Evolutionary conservation across 92 coral and sea anemone genomes (phyloP).

Genomic region (Phymanthus crucifer): DNA sequence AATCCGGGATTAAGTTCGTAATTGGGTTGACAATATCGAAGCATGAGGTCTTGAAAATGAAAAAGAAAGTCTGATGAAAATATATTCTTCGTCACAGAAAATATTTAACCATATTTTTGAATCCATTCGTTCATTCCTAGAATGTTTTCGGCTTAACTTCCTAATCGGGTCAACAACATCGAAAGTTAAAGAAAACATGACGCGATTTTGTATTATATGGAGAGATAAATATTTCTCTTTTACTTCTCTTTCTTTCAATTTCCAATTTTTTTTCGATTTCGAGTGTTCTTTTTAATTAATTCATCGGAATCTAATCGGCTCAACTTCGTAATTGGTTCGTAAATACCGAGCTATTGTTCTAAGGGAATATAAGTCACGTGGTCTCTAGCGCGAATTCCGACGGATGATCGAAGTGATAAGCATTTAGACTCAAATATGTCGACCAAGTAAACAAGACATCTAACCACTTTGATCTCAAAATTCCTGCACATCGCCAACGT

Average conservation of each 20-base stretch:
- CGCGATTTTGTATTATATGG: too few species aligned
- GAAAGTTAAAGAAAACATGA: too few species aligned
- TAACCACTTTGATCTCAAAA: slow-evolving; percentile 8
- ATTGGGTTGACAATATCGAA: too few species aligned
- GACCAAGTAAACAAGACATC: slow-evolving; percentile 13
- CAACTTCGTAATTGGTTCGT: slow-evolving; percentile 38
- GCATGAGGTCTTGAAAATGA: too few species aligned
- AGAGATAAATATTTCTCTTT: too few species aligned
- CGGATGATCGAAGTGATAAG: slow-evolving; percentile 32
- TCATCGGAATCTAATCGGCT: slow-evolving; percentile 30
- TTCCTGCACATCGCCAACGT: slow-evolving; percentile 8
- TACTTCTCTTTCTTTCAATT: background rate
- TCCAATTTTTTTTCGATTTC: too few species aligned
- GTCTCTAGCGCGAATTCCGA: slow-evolving; percentile 34
- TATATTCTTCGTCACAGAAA: too few species aligned
- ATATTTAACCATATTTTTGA: too few species aligned
- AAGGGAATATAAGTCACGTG: slow-evolving; percentile 30
- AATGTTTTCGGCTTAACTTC: too few species aligned
- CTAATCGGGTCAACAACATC: too few species aligned
- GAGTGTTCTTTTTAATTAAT: background rate
- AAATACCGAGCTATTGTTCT: slow-evolving; percentile 23
- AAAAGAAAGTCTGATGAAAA: too few species aligned
- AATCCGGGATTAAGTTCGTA: background rate
- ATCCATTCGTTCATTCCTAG: too few species aligned
- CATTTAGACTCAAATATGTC: background rate